Percentiles rank a stretch among this genome's conserved stretches.
These are phyloP conservation scores for Rambutsinella grinnellia DNA, from an alignment of 2,888 invertebrate species.

Conservation along the genomic window DNA sequence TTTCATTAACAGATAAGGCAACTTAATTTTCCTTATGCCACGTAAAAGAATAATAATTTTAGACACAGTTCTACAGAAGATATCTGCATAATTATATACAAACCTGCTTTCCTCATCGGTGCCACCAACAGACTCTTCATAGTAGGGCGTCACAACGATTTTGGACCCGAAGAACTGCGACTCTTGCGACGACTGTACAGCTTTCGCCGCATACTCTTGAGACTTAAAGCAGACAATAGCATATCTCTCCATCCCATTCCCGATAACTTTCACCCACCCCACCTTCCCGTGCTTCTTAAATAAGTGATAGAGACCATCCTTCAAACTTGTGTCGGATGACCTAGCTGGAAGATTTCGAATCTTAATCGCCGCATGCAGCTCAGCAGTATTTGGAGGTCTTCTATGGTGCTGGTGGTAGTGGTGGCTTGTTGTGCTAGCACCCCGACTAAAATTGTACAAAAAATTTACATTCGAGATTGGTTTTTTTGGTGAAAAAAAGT, in stretches of 20 bases:
- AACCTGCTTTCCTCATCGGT: slow-evolving; percentile 65
- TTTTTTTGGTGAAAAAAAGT: neutral
- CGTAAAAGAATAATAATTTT: no score
- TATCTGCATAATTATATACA: slow-evolving; percentile 14
- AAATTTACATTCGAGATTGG: slow-evolving; percentile 13
- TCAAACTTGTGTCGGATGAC: slow-evolving; percentile 78
- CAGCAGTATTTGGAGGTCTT: slow-evolving; percentile 58
- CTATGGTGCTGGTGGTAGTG: slow-evolving; percentile 60
- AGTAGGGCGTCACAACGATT: slow-evolving; percentile 92
- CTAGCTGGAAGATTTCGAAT: slow-evolving; percentile 90
- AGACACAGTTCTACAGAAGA: no score
- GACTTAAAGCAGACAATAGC: slow-evolving; percentile 97
- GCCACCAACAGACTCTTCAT: slow-evolving; percentile 62
- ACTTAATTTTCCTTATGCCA: no score
- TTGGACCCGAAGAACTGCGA: slow-evolving; percentile 97
- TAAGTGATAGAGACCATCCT: slow-evolving; percentile 98
- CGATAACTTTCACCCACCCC: slow-evolving; percentile 93
- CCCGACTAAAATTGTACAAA: slow-evolving; percentile 56
- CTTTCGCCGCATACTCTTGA: slow-evolving; percentile 96
- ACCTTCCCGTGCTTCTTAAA: slow-evolving; percentile 99
- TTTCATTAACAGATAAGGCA: no score
- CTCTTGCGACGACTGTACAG: slow-evolving; percentile 94
- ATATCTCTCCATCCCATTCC: slow-evolving; percentile 90
- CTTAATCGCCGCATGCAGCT: slow-evolving; percentile 69
- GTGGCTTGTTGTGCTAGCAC: slow-evolving; percentile 55